Evolutionary conservation across 2,113 vertebrate species (phyloP).

Genomic region (Rissa tridactyla): DNA sequence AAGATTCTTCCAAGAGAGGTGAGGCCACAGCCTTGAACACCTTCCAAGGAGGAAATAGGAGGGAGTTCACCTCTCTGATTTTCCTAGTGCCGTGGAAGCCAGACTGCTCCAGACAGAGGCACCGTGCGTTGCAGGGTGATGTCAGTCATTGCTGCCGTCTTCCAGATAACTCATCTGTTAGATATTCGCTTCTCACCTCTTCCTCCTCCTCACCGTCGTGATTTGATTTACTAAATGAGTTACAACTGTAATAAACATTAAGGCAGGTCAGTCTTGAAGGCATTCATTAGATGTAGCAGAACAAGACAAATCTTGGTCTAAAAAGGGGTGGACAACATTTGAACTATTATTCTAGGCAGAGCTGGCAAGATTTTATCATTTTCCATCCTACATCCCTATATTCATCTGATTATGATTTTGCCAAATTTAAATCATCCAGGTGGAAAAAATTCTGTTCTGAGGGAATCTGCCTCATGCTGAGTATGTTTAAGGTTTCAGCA

Average conservation of each 20-base stretch:
- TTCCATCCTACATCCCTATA: neutral
- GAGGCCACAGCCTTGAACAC: conserved; percentile 43
- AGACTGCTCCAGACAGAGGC: conserved; percentile 43
- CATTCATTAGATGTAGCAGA: neutral
- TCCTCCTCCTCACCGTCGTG: neutral
- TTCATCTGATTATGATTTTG: neutral
- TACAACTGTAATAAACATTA: neutral
- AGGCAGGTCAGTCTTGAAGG: neutral
- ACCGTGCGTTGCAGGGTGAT: neutral
- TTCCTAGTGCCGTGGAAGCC: conserved; percentile 9
- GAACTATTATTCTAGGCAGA: neutral
- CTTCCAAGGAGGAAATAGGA: conserved; percentile 61
- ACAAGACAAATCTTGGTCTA: conserved; percentile 14
- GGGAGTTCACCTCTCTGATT: conserved; percentile 39
- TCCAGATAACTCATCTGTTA: conserved; percentile 54
- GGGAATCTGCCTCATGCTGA: neutral
- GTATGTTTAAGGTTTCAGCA: neutral
- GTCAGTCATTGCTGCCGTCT: conserved; percentile 11
- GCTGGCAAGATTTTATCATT: neutral
- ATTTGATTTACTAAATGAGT: conserved; percentile 17
- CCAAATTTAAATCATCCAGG: conserved; percentile 14
- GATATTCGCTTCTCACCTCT: conserved; percentile 16
- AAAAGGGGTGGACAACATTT: neutral
- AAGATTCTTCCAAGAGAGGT: conserved; percentile 50
- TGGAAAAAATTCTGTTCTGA: neutral